Evolutionary conservation across 2,797 vertebrate genomes (phyloP).

Genomic region (Glyptemys insculpta): DNA sequence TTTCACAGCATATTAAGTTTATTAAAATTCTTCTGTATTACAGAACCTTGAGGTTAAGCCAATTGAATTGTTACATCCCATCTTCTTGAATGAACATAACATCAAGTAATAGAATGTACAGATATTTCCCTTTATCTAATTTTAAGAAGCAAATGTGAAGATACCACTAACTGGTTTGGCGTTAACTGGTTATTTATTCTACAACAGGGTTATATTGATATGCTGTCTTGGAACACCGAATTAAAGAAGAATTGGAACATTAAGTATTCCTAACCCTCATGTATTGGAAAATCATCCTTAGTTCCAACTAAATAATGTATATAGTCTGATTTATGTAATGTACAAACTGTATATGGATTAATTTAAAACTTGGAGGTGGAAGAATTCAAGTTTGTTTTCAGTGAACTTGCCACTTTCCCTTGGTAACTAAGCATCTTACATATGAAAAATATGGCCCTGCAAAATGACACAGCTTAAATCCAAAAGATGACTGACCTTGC

Average conservation of each 20-base stretch:
- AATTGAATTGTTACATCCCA: constrained; percentile 8
- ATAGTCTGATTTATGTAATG: neutral
- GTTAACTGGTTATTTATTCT: constrained; percentile 34
- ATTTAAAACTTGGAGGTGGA: constrained; percentile 34
- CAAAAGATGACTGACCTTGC: neutral
- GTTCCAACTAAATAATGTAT: constrained; percentile 34
- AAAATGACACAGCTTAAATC: constrained; percentile 30
- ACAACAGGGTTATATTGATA: neutral
- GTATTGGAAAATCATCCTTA: constrained; percentile 35
- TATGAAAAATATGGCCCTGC: constrained; percentile 3
- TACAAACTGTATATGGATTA: constrained; percentile 18
- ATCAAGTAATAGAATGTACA: neutral
- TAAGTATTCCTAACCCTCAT: constrained; percentile 41
- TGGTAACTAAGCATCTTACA: neutral
- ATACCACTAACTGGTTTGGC: constrained; percentile 32
- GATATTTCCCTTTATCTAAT: constrained; percentile 54
- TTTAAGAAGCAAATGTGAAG: constrained; percentile 53
- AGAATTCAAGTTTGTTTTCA: constrained; percentile 40
- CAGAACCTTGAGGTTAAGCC: constrained; percentile 3
- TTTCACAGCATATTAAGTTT: neutral
- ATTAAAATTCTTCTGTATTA: constrained; percentile 24
- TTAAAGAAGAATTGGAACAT: constrained; percentile 34
- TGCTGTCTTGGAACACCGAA: neutral
- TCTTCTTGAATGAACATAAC: constrained; percentile 46
- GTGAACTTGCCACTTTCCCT: constrained; percentile 23